These are phyloP conservation scores for Rissa tridactyla DNA, from an alignment of 2,113 vertebrate species.

Conservation along the genomic window DNA sequence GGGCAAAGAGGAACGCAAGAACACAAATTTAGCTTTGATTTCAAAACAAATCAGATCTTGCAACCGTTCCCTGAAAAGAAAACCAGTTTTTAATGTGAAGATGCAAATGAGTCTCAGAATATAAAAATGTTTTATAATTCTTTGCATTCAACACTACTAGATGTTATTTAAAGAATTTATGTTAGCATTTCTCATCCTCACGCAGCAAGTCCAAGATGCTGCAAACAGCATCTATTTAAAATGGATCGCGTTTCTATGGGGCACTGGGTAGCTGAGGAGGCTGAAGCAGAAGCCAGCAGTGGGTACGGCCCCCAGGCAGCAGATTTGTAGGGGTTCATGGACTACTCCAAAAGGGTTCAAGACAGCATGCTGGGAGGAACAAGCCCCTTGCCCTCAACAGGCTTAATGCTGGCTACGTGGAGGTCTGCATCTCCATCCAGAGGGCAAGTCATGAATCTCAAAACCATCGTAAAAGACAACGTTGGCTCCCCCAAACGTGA, in stretches of 20 bases:
- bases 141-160: conserved; percentile 54
- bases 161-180: conserved; percentile 64
- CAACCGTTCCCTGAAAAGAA: conserved; percentile 50
- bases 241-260: not conserved
- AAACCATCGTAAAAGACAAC: not conserved
- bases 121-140: conserved; percentile 66
- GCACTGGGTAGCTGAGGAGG: not conserved
- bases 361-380: not conserved
- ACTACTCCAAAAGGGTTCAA: not conserved
- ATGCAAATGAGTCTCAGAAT: conserved; percentile 63
- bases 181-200: conserved; percentile 53
- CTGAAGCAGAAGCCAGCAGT: not conserved
- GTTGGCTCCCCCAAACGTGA: fast-evolving
- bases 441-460: not conserved
- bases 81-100: conserved; percentile 61
- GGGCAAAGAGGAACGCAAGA: conserved; percentile 56
- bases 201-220: conserved; percentile 44
- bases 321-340: not conserved
- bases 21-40: conserved; percentile 63
- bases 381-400: not conserved
- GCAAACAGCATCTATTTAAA: conserved; percentile 31
- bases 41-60: conserved; percentile 64
- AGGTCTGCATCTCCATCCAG: not conserved
- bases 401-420: fast-evolving
- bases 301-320: not conserved